Conservation (phyloP, 30 jellyfish, hydroid and myxozoan species). For the Mastigias papua region DNA sequence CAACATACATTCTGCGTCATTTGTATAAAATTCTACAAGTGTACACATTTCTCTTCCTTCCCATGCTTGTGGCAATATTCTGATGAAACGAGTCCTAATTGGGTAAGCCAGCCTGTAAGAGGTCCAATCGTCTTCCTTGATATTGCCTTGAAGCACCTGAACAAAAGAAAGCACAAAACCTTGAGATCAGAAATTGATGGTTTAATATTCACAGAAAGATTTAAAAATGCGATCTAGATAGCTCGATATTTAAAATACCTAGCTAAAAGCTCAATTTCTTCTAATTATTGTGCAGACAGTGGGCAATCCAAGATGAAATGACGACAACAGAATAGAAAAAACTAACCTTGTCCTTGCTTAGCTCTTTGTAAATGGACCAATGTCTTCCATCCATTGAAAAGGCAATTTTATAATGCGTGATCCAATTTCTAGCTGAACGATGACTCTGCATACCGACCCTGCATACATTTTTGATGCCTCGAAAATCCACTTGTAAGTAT, state of each 20-base stretch:
- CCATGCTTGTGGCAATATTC: slow-evolving; percentile 90
- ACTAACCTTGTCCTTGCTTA: slow-evolving; percentile 86
- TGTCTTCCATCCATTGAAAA: slow-evolving; percentile 83
- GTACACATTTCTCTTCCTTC: slow-evolving; percentile 89
- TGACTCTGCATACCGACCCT: slow-evolving; percentile 89
- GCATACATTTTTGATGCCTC: slow-evolving; percentile 69
- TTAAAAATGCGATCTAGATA: too few species aligned
- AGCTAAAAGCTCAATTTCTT: too few species aligned
- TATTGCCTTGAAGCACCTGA: slow-evolving; percentile 86
- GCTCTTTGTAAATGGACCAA: slow-evolving; percentile 92
- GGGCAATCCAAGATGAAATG: not conserved
- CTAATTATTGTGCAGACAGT: too few species aligned
- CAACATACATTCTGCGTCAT: slow-evolving; percentile 5
- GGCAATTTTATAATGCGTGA: slow-evolving; percentile 71
- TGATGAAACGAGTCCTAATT: slow-evolving; percentile 77
- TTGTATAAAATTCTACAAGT: slow-evolving; percentile 80
- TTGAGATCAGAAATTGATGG: not conserved
- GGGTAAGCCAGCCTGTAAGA: slow-evolving; percentile 80
- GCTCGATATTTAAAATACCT: too few species aligned
- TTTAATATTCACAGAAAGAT: too few species aligned
- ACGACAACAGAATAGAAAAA: not conserved
- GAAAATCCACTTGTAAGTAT: slow-evolving; percentile 84
- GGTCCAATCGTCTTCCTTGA: slow-evolving; percentile 87
- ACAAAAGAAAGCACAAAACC: not conserved
- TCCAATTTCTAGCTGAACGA: slow-evolving; percentile 69